A percentile compares a stretch with the other conserved stretches of the same genome.
phyloP scores from a whole-genome alignment of 2,113 vertebrate genomes.

The Benitochromis conjunctus region DNA sequence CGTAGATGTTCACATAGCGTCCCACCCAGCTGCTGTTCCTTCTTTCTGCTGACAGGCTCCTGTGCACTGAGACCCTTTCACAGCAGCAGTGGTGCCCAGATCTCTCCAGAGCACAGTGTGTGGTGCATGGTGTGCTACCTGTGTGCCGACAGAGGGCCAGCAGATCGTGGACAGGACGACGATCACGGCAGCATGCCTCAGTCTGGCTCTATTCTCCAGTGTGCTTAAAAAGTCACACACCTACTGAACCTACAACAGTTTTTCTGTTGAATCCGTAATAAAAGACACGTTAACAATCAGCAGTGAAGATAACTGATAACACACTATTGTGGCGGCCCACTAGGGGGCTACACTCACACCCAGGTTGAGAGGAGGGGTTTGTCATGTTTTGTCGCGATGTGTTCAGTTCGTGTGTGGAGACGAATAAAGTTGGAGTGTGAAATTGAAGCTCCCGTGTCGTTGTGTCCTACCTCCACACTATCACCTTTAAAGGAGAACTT shows the following conservation, averaged over 20 bases:
- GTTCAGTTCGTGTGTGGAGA: no score
- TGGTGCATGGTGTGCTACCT: conserved; percentile 72
- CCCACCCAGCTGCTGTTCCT: not conserved
- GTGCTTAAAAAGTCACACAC: not conserved
- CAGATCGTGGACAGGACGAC: not conserved
- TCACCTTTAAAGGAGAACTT: not conserved
- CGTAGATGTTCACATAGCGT: not conserved
- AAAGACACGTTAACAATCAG: not conserved
- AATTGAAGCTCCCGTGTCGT: no score
- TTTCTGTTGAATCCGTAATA: not conserved
- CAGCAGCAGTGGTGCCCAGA: conserved; percentile 64
- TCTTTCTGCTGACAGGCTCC: conserved; percentile 51
- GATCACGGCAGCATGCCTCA: not conserved
- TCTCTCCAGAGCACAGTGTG: conserved; percentile 67
- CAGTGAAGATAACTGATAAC: not conserved
- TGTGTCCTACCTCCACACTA: no score
- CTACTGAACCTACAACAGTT: not conserved
- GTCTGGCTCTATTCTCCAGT: not conserved
- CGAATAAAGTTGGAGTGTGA: no score
- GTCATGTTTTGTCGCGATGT: no score
- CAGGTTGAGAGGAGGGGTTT: no score
- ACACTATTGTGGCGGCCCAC: no score
- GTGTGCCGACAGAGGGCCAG: conserved; percentile 34
- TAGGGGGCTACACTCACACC: no score
- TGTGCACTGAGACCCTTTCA: conserved; percentile 65